A percentile compares a stretch with the other conserved stretches of the same genome.
phyloP scores from a whole-genome alignment of 2,113 vertebrate genomes.

The Phyllostomus discolor region DNA sequence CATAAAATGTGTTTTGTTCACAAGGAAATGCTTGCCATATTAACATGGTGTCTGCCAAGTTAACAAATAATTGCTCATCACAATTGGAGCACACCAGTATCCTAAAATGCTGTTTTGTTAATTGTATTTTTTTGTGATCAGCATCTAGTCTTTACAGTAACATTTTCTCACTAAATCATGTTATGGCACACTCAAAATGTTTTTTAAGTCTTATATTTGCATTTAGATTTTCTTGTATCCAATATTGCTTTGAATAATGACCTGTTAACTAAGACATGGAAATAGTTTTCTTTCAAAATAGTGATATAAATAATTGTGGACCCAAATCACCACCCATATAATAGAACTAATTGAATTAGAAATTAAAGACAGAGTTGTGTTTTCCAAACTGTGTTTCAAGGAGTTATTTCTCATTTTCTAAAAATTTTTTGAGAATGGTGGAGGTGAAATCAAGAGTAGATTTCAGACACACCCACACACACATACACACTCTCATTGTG shows the following conservation, averaged over 20 bases:
- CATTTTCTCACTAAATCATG: not conserved
- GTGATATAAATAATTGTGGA: not conserved
- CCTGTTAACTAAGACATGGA: not conserved
- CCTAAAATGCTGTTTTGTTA: not conserved
- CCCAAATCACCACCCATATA: not conserved
- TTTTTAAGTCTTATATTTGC: not conserved
- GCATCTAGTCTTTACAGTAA: not conserved
- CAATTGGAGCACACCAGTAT: not conserved
- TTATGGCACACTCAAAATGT: not conserved
- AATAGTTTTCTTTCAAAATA: conserved; percentile 6
- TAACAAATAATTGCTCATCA: not conserved
- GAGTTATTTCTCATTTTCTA: conserved; percentile 16
- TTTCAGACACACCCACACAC: not conserved
- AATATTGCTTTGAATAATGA: not conserved
- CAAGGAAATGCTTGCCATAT: not conserved
- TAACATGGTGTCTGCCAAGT: not conserved
- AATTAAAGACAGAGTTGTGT: not conserved
- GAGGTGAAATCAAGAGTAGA: not conserved
- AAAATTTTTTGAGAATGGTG: not conserved
- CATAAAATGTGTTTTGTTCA: not conserved
- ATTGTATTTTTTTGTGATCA: not conserved
- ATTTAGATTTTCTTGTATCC: not conserved
- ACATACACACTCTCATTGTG: rapidly evolving
- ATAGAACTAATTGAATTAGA: conserved; percentile 3
- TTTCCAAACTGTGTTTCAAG: conserved; percentile 4